These are phyloP conservation scores for Saturnia japonica DNA, from an alignment of 2,888 invertebrate genomes.

Conservation along the genomic window DNA sequence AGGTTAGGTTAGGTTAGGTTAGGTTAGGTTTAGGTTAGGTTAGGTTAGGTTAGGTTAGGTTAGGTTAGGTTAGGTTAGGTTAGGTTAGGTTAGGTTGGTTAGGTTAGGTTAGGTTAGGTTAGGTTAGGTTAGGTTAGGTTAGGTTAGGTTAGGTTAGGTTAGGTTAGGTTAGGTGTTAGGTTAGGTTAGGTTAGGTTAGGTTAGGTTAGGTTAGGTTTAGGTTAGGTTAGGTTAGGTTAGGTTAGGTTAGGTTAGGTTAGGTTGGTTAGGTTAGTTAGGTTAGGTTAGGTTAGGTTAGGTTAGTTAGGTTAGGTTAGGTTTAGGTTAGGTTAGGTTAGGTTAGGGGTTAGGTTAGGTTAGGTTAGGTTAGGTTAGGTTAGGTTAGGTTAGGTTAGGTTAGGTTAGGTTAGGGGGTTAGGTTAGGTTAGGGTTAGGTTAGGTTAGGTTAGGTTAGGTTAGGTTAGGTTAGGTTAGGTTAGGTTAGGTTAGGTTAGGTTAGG, in stretches of 20 bases:
- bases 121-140: conserved; percentile 19
- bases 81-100: no score
- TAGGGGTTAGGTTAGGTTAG: conserved; percentile 24
- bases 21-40: conserved; percentile 30
- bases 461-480: conserved; percentile 28
- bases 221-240: no score
- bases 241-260: conserved; percentile 24
- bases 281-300: conserved; percentile 29
- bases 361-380: conserved; percentile 23
- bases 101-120: conserved; percentile 1
- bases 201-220: conserved; percentile 23
- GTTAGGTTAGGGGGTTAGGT: conserved; percentile 24
- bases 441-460: conserved; percentile 27
- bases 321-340: no score
- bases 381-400: conserved; percentile 23
- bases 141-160: conserved; percentile 22
- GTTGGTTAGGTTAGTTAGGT: no score
- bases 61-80: no score
- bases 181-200: conserved; percentile 23
- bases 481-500: conserved; percentile 18
- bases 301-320: conserved; percentile 31
- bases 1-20: conserved; percentile 29
- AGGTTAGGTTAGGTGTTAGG: no score
- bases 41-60: conserved; percentile 30
- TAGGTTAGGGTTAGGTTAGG: no score